Conservation (phyloP, 2,113 vertebrate genomes). For the Tetraodon nigroviridis region DNA sequence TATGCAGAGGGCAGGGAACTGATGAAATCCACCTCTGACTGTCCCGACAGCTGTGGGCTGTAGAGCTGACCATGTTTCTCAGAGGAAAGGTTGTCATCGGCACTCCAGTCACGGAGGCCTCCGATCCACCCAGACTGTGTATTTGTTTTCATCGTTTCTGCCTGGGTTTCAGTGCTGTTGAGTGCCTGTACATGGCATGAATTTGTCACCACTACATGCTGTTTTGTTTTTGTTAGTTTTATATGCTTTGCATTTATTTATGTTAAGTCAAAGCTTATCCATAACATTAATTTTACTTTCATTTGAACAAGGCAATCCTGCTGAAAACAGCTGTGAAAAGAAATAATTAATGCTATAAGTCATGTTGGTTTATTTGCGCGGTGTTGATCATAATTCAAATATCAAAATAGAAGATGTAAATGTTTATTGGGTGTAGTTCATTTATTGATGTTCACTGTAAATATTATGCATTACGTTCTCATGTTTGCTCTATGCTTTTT, state of each 20-base stretch:
- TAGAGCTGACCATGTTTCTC: constrained; percentile 60
- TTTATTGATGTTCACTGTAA: too few relatives aligned
- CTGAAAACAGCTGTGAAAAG: too few relatives aligned
- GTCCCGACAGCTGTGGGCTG: constrained; percentile 75
- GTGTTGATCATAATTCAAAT: too few relatives aligned
- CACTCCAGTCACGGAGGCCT: constrained; percentile 9
- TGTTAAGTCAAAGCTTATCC: constrained; percentile 7
- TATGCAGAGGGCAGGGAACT: constrained; percentile 78
- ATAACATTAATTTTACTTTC: too few relatives aligned
- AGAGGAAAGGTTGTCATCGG: constrained; percentile 28
- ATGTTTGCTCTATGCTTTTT: constrained; percentile 27
- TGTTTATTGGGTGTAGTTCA: too few relatives aligned
- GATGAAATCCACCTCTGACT: constrained; percentile 71
- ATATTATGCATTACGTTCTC: not conserved
- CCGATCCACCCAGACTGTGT: constrained; percentile 25
- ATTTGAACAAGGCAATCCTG: too few relatives aligned
- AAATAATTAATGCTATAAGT: too few relatives aligned
- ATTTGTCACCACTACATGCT: constrained; percentile 18
- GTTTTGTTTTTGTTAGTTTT: constrained; percentile 23
- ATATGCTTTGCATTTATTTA: constrained; percentile 17
- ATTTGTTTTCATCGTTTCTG: constrained; percentile 19
- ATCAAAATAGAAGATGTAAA: too few relatives aligned
- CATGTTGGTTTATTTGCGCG: too few relatives aligned
- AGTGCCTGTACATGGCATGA: constrained; percentile 10
- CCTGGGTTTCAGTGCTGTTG: constrained; percentile 32